Evolutionary conservation across 2,797 vertebrate genomes (phyloP).

Genomic region (Hybognathus amarus): DNA sequence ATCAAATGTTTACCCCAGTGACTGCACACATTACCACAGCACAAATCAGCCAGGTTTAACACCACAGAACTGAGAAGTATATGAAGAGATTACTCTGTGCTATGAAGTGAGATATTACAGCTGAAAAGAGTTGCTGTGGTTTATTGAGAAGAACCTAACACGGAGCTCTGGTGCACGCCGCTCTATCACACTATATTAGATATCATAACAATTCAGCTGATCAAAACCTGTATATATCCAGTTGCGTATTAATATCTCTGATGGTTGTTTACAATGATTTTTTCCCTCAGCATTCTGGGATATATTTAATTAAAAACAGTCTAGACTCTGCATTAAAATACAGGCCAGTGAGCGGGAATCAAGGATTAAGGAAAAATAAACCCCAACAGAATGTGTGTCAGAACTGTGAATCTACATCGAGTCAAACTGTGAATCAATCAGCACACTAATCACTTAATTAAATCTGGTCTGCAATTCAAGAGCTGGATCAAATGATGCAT

Average conservation of each 20-base stretch:
- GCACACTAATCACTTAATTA: slow-evolving; percentile 43
- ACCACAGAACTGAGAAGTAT: slow-evolving; percentile 6
- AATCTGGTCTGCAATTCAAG: slow-evolving; percentile 35
- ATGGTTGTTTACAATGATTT: neutral
- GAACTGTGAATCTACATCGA: slow-evolving; percentile 1
- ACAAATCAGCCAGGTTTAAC: slow-evolving; percentile 19
- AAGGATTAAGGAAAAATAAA: neutral
- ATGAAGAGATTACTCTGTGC: slow-evolving; percentile 30
- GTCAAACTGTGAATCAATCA: slow-evolving; percentile 39
- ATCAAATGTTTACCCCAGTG: slow-evolving; percentile 33
- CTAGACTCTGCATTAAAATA: neutral
- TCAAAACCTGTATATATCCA: neutral
- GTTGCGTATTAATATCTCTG: neutral
- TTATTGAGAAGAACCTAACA: neutral
- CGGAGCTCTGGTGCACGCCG: neutral
- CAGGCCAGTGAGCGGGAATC: slow-evolving; percentile 2
- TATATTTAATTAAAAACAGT: slow-evolving; percentile 3
- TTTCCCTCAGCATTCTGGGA: neutral
- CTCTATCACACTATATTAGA: slow-evolving; percentile 7
- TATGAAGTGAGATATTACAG: slow-evolving; percentile 38
- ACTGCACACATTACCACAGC: slow-evolving; percentile 25
- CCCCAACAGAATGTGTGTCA: neutral
- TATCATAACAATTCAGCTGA: neutral
- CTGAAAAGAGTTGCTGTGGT: slow-evolving; percentile 1
- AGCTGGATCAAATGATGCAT: slow-evolving; percentile 12